Conservation (phyloP, 92 coral and sea anemone genomes). For the Epizoanthus rinbou region DNA sequence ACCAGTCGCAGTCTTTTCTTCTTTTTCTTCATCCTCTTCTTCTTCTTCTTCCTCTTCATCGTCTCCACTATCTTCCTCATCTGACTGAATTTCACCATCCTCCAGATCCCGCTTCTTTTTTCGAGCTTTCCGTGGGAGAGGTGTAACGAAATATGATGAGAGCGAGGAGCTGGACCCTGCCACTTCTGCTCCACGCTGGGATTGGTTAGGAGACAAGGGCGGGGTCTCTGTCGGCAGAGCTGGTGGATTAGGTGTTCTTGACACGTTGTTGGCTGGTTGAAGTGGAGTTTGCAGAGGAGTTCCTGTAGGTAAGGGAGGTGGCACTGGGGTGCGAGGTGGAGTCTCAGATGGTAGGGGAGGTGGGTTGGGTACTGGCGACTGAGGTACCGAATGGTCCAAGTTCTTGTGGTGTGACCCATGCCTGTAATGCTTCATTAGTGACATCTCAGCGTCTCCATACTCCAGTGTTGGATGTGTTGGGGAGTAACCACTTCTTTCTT, state of each 20-base stretch:
- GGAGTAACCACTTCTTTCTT: conserved; percentile 70
- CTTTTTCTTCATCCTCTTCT: conserved; percentile 44
- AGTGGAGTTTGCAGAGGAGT: conserved; percentile 7
- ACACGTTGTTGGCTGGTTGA: not conserved
- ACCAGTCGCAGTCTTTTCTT: conserved; percentile 42
- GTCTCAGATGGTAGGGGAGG: conserved; percentile 27
- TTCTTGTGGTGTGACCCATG: conserved; percentile 29
- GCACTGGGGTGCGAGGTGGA: conserved; percentile 30
- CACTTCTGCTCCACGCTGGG: not conserved
- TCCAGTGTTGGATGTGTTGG: conserved; percentile 79
- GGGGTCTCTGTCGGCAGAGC: conserved; percentile 28
- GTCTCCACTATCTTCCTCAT: conserved; percentile 22
- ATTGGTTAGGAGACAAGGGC: not conserved
- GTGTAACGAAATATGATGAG: conserved; percentile 11
- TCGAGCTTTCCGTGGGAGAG: conserved; percentile 36
- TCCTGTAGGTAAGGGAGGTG: conserved; percentile 24
- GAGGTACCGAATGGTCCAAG: not conserved
- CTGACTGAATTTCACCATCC: conserved; percentile 58
- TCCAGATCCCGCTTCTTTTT: conserved; percentile 50
- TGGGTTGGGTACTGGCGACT: conserved; percentile 7
- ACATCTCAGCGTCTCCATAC: conserved; percentile 67
- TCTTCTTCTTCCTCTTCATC: conserved; percentile 38
- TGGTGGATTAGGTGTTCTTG: not conserved
- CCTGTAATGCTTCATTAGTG: conserved; percentile 65
- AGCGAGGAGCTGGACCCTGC: not conserved